Evolutionary conservation across 2,113 vertebrate species (phyloP).

Genomic region (Romanogobio albipinnatus): DNA sequence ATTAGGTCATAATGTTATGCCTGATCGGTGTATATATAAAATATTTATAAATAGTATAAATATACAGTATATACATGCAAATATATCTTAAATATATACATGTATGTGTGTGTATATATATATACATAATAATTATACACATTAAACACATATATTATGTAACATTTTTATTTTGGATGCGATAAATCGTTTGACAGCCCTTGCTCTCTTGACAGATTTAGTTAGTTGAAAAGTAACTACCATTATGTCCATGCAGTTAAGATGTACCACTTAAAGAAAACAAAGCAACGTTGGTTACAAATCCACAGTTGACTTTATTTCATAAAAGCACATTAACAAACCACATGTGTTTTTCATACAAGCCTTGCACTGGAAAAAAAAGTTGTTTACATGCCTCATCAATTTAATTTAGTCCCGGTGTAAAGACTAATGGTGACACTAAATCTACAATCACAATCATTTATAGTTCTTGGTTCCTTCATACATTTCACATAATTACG

Average conservation of each 20-base stretch:
- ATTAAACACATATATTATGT: no score
- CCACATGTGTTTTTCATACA: conserved; percentile 23
- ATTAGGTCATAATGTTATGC: no score
- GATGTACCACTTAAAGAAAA: not conserved
- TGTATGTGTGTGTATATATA: no score
- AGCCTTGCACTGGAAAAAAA: not conserved
- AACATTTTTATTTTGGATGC: no score
- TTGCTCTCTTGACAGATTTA: not conserved
- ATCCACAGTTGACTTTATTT: conserved; percentile 72
- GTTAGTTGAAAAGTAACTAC: not conserved
- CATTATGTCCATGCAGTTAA: not conserved
- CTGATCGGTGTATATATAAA: no score
- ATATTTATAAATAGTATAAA: no score
- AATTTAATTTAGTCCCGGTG: conserved; percentile 5
- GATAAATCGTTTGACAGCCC: no score
- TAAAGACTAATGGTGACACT: conserved; percentile 8
- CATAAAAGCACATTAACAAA: conserved; percentile 70
- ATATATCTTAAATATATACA: no score
- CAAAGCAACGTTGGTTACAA: not conserved
- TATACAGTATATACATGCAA: no score
- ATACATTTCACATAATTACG: conserved; percentile 12
- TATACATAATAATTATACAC: no score
- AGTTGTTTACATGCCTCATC: conserved; percentile 10
- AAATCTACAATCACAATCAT: conserved; percentile 43
- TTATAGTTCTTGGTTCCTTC: conserved; percentile 6